phyloP scores from a whole-genome alignment of 2,888 invertebrate species.

The Caenorhabditis panamensis region DNA sequence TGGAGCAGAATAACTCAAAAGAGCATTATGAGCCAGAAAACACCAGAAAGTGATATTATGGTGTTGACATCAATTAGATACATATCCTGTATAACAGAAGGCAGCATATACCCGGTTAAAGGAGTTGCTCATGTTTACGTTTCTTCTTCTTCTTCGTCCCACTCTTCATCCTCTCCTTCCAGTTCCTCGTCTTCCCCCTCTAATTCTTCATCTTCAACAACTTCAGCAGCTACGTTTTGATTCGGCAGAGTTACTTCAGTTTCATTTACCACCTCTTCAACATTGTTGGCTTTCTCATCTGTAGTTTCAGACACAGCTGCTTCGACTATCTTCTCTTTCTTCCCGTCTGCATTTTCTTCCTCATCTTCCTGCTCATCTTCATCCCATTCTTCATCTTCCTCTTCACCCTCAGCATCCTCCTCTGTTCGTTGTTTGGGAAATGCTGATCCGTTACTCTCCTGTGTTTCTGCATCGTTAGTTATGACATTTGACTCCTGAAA shows the following conservation, averaged over 20 bases:
- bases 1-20: no score
- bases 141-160: constrained; percentile 35
- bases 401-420: constrained; percentile 18
- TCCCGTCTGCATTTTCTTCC: constrained; percentile 23
- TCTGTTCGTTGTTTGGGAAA: neutral
- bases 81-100: no score
- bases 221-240: constrained; percentile 12
- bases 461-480: constrained; percentile 18
- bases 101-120: neutral
- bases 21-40: no score
- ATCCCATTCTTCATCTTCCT: constrained; percentile 28
- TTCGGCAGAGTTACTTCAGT: constrained; percentile 29
- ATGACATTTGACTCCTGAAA: constrained; percentile 59
- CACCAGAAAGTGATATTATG: no score
- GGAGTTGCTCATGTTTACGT: neutral
- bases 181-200: constrained; percentile 38
- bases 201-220: constrained; percentile 30
- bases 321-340: constrained; percentile 20
- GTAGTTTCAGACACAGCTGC: constrained; percentile 14
- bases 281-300: constrained; percentile 23
- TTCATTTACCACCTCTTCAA: constrained; percentile 27
- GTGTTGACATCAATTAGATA: no score
- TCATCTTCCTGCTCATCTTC: constrained; percentile 44
- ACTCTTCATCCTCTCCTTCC: constrained; percentile 42
- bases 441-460: constrained; percentile 14